A percentile compares a stretch with the other conserved stretches of the same genome.
Conservation (phyloP, 2,797 vertebrate genomes). For the Loriculus beryllinus region DNA sequence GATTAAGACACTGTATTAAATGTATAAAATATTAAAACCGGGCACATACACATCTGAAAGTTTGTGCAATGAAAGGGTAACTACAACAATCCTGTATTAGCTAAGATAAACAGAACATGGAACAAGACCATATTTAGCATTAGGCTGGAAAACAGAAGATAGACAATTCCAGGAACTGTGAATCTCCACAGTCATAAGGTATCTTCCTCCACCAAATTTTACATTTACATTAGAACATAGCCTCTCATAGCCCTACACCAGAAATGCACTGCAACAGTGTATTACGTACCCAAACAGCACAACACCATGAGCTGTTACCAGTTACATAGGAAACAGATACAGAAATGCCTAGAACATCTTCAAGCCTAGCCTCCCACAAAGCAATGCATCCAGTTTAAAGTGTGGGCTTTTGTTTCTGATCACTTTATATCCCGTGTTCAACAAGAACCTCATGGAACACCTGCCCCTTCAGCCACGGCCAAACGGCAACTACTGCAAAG, state of each 20-base stretch:
- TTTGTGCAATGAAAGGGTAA: background rate
- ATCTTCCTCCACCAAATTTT: background rate
- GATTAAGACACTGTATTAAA: background rate
- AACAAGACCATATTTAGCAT: background rate
- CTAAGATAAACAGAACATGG: background rate
- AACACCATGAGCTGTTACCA: background rate
- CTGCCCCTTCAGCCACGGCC: background rate
- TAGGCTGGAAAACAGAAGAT: background rate
- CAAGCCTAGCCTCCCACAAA: background rate
- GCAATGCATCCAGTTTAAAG: background rate
- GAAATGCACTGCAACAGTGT: background rate
- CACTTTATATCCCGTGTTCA: background rate
- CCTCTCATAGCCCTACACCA: background rate
- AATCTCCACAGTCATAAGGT: background rate
- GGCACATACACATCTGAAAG: background rate
- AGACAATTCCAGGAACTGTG: background rate
- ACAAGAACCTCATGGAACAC: background rate
- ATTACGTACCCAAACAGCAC: background rate
- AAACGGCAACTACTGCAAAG: background rate
- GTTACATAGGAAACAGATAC: background rate
- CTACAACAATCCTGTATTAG: background rate
- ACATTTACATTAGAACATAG: background rate
- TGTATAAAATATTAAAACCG: background rate
- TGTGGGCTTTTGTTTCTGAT: background rate
- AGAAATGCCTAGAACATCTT: background rate